Evolutionary conservation across 2,113 vertebrate genomes (phyloP).

Genomic region (Gyps fulvus): DNA sequence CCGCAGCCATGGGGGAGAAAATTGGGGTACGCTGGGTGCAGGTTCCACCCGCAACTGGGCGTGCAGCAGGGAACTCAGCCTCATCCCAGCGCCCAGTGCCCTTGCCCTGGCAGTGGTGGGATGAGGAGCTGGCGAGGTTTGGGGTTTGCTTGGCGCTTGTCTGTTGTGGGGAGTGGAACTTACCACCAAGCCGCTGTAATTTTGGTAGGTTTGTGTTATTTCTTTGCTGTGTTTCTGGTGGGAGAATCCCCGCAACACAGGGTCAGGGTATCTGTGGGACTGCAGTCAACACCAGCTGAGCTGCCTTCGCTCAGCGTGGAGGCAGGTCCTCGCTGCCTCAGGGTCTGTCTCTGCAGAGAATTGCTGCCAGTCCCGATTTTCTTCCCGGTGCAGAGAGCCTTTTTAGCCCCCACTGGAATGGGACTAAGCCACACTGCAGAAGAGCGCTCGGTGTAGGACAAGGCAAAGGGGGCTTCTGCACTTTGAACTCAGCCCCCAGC

Average conservation of each 20-base stretch:
- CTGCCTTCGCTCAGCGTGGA: neutral
- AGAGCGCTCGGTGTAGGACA: rapidly evolving
- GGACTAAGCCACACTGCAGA: neutral
- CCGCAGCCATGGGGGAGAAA: neutral
- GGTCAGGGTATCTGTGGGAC: neutral
- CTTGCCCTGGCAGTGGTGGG: neutral
- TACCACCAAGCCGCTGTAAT: neutral
- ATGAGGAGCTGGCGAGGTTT: neutral
- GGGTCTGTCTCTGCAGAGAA: neutral
- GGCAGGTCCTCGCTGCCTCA: neutral
- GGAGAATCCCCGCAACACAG: neutral
- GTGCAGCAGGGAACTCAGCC: neutral
- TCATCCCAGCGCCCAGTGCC: rapidly evolving
- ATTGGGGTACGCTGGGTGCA: rapidly evolving
- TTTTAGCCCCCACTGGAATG: neutral
- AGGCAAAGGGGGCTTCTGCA: neutral
- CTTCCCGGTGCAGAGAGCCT: neutral
- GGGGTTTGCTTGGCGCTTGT: neutral
- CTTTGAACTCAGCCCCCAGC: neutral
- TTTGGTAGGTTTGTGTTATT: neutral
- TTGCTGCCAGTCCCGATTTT: neutral
- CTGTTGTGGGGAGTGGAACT: neutral
- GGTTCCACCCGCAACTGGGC: neutral
- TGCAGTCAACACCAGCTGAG: neutral
- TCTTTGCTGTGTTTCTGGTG: neutral